Base-by-base conservation (phyloP, 2,888 invertebrate species). In the Lasius platythorax region DNA sequence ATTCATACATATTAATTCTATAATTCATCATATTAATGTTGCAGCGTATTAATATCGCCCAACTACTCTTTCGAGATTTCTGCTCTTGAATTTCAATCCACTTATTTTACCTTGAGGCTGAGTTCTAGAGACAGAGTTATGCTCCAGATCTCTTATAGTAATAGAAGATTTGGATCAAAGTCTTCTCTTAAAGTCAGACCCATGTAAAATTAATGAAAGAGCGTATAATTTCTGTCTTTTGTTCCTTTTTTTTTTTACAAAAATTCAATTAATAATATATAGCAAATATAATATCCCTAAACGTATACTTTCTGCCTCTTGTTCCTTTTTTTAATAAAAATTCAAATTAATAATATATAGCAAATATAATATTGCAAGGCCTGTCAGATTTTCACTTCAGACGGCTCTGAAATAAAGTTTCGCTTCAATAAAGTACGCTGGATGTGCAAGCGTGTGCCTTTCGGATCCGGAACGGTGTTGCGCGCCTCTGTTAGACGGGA, bases 401-500 rank as follows among this genome's bases (percentile, higher is more conserved):
- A 9, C 43, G n/a, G 53, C 2, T 53, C n/a, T 8, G n/a, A 15
- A n/a, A n/a, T 53, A 43, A 81, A 40, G 46, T 33, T 33, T 74
- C 12, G 30, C 30, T 61, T 37, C 18, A n/a, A 43, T 30, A 18
- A 46, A 61, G 73, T 8, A 46, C 5, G 12, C 30, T 23, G 15
- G 11, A 58, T 15, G 37, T 37, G 37, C 28, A 33, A 76, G 50
- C 66, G 76, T 63, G 85, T 84, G 83, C 84, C 85, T 61, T 23
- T 28, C 84, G 87, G 61, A 72, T 84, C 67, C 73, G 67, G 79
- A 89, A 83, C 78, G 82, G 72, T 72, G 78, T 46, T 53, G 84
- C 73, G 56, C 66, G 81, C n/a, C 46, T 63, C 50, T 58, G 66
- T 72, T 64, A 30, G 2, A 43, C 68, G 76, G 72, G 72, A 81